These are phyloP conservation scores for Sclerodermus sp. DNA, from an alignment of 2,888 invertebrate species.

Conservation along the genomic window DNA sequence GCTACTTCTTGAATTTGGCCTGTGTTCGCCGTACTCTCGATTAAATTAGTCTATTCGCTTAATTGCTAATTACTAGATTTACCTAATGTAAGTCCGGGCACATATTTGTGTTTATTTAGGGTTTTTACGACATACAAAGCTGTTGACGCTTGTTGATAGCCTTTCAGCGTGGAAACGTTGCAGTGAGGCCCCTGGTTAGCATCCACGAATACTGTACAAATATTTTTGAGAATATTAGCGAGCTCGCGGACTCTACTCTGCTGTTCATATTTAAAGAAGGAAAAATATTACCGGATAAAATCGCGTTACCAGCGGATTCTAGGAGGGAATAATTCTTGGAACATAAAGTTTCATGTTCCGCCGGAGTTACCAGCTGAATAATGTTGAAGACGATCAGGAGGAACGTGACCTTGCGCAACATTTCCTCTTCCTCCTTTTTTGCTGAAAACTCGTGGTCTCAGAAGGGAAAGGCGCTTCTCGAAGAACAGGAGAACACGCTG, in stretches of 20 bases:
- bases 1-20: too few relatives aligned
- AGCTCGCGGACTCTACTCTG: too few relatives aligned
- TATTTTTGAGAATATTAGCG: too few relatives aligned
- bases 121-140: conserved; percentile 52
- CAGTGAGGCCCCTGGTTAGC: conserved; percentile 55
- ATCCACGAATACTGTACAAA: conserved; percentile 50
- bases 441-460: background rate
- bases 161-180: conserved; percentile 47
- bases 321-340: conserved; percentile 41
- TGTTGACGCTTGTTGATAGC: conserved; percentile 54
- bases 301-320: conserved; percentile 46
- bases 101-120: conserved; percentile 51
- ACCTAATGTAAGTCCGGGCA: conserved; percentile 56
- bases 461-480: background rate
- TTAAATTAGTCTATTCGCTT: background rate
- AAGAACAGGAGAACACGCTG: background rate
- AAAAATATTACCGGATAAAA: conserved; percentile 41
- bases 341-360: conserved; percentile 30
- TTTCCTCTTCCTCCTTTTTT: conserved; percentile 4
- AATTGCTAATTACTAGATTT: conserved; percentile 6
- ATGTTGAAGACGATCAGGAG: conserved; percentile 13
- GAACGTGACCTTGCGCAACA: conserved; percentile 15
- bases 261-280: too few relatives aligned
- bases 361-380: too few relatives aligned
- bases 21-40: too few relatives aligned